Percentiles rank a stretch among this genome's conserved stretches.
These are phyloP conservation scores for Agapostemon virescens DNA, from an alignment of 2,888 invertebrate genomes.

Conservation along the genomic window DNA sequence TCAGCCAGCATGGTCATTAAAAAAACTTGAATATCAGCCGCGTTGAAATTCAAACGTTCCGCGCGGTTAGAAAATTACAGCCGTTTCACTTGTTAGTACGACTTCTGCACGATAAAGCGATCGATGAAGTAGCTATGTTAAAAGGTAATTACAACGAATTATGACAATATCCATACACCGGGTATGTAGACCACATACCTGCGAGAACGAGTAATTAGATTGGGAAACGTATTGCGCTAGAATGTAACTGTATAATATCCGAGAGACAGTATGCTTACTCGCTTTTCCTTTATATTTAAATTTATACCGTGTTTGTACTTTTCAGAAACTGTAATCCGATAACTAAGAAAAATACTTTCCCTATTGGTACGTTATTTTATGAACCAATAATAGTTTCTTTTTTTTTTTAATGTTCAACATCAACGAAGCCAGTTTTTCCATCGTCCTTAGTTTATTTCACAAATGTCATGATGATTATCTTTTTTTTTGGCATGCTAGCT, in stretches of 20 bases:
- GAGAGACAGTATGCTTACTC: constrained; percentile 60
- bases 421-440: neutral
- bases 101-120: constrained; percentile 66
- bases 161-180: constrained; percentile 63
- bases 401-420: neutral
- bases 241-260: constrained; percentile 65
- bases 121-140: constrained; percentile 70
- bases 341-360: neutral
- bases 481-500: neutral
- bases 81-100: constrained; percentile 46
- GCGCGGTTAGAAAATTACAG: constrained; percentile 58
- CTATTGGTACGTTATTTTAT: neutral
- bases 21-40: constrained; percentile 59
- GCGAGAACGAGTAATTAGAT: constrained; percentile 71
- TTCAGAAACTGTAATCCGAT: neutral
- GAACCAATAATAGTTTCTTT: neutral
- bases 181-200: constrained; percentile 51
- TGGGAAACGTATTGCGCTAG: constrained; percentile 55
- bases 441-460: neutral
- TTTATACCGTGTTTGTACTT: constrained; percentile 59
- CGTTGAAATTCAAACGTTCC: constrained; percentile 57
- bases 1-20: constrained; percentile 44
- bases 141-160: constrained; percentile 72
- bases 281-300: constrained; percentile 67
- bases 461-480: constrained; percentile 5